A percentile compares a stretch with the other conserved stretches of the same genome.
Conservation (phyloP, 2,797 vertebrate genomes). For the Semotilus atromaculatus region DNA sequence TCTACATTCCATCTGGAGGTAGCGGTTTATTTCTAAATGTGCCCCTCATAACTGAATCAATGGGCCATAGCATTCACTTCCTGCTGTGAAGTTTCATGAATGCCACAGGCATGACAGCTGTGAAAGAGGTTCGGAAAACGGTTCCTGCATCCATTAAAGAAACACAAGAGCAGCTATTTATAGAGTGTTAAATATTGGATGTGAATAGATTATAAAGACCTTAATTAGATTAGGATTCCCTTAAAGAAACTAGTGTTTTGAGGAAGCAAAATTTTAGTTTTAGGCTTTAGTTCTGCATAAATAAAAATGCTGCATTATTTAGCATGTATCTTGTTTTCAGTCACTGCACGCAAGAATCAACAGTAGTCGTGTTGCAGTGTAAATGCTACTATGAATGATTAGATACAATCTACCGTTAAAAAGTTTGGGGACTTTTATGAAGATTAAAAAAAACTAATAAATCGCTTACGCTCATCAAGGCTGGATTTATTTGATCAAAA, state of each 20-base stretch:
- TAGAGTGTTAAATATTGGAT: neutral
- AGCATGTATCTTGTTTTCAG: neutral
- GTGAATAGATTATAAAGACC: constrained; percentile 4
- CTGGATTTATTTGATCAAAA: neutral
- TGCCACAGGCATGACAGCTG: neutral
- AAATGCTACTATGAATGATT: neutral
- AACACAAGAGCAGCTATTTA: constrained; percentile 16
- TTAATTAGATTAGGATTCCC: neutral
- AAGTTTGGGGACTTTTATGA: neutral
- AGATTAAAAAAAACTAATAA: too few relatives aligned
- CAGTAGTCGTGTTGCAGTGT: neutral
- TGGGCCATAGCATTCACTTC: neutral
- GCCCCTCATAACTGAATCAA: constrained; percentile 1
- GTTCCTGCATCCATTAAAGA: constrained; percentile 9
- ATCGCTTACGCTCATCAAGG: too few relatives aligned
- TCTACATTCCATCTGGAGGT: neutral
- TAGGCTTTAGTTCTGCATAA: neutral
- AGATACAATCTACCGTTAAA: neutral
- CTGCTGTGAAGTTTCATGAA: constrained; percentile 21
- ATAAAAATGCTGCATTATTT: neutral
- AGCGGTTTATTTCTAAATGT: neutral
- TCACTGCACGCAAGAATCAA: neutral
- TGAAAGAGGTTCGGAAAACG: constrained; percentile 39
- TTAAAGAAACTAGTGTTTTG: neutral
- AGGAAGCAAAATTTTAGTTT: neutral